Conservation (phyloP, 2,888 invertebrate species). For the Monopis laevigella region DNA sequence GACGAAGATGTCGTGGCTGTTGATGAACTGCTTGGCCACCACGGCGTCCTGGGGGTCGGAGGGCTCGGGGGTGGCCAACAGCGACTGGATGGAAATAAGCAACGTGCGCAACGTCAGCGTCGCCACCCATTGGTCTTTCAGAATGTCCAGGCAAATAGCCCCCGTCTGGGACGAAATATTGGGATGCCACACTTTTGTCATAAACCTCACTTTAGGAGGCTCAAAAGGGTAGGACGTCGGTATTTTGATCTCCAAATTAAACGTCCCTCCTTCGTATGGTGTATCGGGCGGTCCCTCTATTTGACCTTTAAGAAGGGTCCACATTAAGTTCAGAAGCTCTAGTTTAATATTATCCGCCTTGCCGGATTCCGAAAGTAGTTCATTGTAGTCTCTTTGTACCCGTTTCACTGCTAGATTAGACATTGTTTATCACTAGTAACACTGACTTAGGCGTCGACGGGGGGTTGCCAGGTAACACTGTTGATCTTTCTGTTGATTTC, state of each 20-base stretch:
- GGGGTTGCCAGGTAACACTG: constrained; percentile 77
- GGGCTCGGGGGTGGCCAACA: constrained; percentile 91
- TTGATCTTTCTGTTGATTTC: constrained; percentile 84
- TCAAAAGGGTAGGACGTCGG: constrained; percentile 99
- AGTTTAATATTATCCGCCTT: constrained; percentile 72
- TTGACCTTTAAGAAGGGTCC: constrained; percentile 91
- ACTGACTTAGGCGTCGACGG: too few species aligned
- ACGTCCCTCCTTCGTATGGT: constrained; percentile 96
- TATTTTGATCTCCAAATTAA: constrained; percentile 94
- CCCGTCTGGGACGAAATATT: constrained; percentile 99
- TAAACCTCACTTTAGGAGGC: constrained; percentile 98
- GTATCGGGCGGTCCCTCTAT: constrained; percentile 99
- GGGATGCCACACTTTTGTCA: constrained; percentile 99
- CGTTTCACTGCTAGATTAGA: constrained; percentile 5
- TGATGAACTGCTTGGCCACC: constrained; percentile 96
- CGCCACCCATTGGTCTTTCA: constrained; percentile 97
- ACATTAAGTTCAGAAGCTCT: constrained; percentile 89
- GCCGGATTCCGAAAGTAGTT: not conserved
- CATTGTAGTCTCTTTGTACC: constrained; percentile 1
- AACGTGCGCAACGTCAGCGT: constrained; percentile 98
- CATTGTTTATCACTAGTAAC: not conserved
- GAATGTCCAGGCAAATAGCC: constrained; percentile 97
- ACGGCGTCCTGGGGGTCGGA: constrained; percentile 95
- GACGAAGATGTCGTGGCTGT: constrained; percentile 84
- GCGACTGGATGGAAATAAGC: constrained; percentile 92